Percentiles rank a stretch among this genome's conserved stretches.
Conservation (phyloP, 2,797 vertebrate genomes). For the Pseudomugil gertrudae region DNA sequence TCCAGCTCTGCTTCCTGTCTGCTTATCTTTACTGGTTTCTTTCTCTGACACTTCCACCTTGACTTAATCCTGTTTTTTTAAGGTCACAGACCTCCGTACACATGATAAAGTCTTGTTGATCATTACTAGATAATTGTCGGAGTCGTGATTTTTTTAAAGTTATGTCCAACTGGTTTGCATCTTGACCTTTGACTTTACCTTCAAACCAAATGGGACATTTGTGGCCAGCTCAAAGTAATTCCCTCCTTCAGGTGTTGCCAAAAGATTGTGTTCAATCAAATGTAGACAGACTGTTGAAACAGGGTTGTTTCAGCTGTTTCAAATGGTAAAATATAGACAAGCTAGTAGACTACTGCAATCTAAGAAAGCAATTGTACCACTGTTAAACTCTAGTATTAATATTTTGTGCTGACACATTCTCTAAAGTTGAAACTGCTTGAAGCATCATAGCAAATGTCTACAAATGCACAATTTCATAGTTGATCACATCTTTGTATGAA, state of each 20-base stretch:
- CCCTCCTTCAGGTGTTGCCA: neutral
- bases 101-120: neutral
- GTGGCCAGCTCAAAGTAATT: neutral
- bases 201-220: neutral
- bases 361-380: too few relatives aligned
- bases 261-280: neutral
- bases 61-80: neutral
- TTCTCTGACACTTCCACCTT: neutral
- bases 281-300: too few relatives aligned
- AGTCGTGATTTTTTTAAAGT: neutral
- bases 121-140: neutral
- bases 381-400: too few relatives aligned
- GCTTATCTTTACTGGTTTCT: conserved; percentile 14
- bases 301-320: too few relatives aligned
- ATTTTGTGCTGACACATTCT: too few relatives aligned
- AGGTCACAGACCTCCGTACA: neutral
- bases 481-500: too few relatives aligned
- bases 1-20: neutral
- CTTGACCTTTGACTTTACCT: neutral
- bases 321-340: too few relatives aligned
- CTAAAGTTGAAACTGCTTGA: too few relatives aligned
- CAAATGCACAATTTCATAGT: too few relatives aligned
- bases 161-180: neutral
- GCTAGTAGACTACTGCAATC: too few relatives aligned
- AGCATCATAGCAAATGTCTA: too few relatives aligned